These are phyloP conservation scores for Nymphalis polychloros DNA, from an alignment of 2,888 invertebrate genomes.

Conservation along the genomic window DNA sequence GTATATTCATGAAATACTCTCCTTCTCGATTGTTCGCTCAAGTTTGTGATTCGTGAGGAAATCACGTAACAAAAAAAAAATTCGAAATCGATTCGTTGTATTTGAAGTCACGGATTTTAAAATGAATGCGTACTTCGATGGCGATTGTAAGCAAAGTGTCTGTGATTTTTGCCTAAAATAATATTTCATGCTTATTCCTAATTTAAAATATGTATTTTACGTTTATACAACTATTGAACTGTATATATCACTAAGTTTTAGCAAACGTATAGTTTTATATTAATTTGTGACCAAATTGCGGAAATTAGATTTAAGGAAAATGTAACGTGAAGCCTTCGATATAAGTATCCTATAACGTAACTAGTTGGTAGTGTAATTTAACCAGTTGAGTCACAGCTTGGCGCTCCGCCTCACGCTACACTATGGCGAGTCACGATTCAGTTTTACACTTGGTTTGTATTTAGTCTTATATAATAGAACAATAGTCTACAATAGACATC, in stretches of 20 bases:
- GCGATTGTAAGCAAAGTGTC: slow-evolving; percentile 73
- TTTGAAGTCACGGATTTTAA: slow-evolving; percentile 24
- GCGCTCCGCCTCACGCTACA: background rate
- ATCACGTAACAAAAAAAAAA: slow-evolving; percentile 15
- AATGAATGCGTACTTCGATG: slow-evolving; percentile 45
- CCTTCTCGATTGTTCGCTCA: slow-evolving; percentile 8
- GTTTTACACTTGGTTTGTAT: background rate
- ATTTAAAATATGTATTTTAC: slow-evolving; percentile 65
- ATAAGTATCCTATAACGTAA: slow-evolving; percentile 44
- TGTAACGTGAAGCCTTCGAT: slow-evolving; percentile 47
- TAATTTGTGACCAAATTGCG: slow-evolving; percentile 70
- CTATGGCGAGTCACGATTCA: background rate
- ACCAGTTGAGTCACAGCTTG: slow-evolving; percentile 7
- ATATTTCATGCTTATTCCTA: slow-evolving; percentile 76
- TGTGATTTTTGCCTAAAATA: slow-evolving; percentile 79
- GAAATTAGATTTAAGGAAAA: slow-evolving; percentile 46
- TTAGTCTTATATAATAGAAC: too few relatives aligned
- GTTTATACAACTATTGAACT: slow-evolving; percentile 59
- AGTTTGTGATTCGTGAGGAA: slow-evolving; percentile 10
- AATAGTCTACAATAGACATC: too few relatives aligned
- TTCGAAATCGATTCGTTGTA: slow-evolving; percentile 16
- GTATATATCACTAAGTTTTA: slow-evolving; percentile 71
- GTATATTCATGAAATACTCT: background rate
- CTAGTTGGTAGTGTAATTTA: slow-evolving; percentile 26
- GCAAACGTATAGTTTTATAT: slow-evolving; percentile 56